Evolutionary conservation across 2,888 invertebrate genomes (phyloP).

Genomic region (Eupithecia inturbata): DNA sequence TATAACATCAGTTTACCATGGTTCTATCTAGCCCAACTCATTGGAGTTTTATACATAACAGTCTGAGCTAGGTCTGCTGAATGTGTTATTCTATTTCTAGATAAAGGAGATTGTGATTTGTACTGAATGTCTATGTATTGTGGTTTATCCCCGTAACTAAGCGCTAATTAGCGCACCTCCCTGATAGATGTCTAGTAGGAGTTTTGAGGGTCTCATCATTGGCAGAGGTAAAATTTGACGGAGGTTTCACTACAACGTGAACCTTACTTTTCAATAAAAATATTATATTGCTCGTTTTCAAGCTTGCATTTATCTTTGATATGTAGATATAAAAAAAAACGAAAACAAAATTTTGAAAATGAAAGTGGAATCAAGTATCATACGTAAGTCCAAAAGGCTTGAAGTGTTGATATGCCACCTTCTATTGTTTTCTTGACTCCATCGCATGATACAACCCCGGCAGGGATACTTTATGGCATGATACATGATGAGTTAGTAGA

Average conservation of each 20-base stretch:
- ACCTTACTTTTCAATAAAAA: background rate
- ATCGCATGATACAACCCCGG: constrained; percentile 20
- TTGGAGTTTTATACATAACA: too few species aligned
- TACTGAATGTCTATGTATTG: background rate
- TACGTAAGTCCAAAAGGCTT: background rate
- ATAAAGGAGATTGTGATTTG: background rate
- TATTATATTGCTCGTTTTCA: background rate
- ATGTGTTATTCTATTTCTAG: too few species aligned
- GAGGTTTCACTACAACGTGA: background rate
- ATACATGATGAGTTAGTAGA: constrained; percentile 31
- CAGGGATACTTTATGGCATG: constrained; percentile 33
- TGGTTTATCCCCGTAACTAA: background rate
- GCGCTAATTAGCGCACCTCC: background rate
- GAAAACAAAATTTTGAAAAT: background rate
- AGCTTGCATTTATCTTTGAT: background rate
- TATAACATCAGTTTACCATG: too few species aligned
- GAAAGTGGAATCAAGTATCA: background rate
- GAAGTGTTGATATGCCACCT: constrained; percentile 10
- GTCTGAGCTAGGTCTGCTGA: too few species aligned
- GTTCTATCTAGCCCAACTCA: too few species aligned
- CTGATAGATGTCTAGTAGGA: background rate
- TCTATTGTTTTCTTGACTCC: constrained; percentile 5
- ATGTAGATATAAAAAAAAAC: background rate
- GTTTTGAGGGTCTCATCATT: background rate
- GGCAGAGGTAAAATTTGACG: background rate